Conservation (phyloP, 2,888 invertebrate genomes). For the Gymnosoma rotundatum region DNA sequence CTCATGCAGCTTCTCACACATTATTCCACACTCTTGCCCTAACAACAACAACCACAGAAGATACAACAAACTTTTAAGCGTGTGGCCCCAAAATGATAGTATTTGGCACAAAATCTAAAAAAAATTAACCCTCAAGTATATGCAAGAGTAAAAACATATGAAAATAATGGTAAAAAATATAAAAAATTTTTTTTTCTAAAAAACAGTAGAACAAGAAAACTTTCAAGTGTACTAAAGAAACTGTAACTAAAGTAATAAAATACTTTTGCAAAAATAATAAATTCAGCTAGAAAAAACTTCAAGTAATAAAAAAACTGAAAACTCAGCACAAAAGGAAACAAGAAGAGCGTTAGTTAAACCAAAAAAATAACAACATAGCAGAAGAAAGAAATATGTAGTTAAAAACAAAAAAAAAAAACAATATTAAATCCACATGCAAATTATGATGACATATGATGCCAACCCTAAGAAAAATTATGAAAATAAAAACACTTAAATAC, state of each 20-base stretch:
- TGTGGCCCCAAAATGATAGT: conserved; percentile 55
- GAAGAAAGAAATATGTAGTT: not conserved
- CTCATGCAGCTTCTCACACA: not conserved
- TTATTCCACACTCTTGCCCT: conserved; percentile 34
- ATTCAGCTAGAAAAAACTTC: conserved; percentile 44
- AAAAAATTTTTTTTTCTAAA: not conserved
- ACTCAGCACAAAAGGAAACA: conserved; percentile 39
- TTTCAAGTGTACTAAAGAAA: conserved; percentile 59
- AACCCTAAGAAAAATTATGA: conserved; percentile 52
- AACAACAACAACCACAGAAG: not conserved
- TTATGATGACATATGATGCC: conserved; percentile 71
- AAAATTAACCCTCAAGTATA: not conserved
- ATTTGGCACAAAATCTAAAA: conserved; percentile 51
- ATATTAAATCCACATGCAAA: conserved; percentile 53
- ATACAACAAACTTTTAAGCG: conserved; percentile 31
- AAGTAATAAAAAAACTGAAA: conserved; percentile 35
- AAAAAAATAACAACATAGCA: conserved; percentile 3
- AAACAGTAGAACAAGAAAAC: conserved; percentile 30
- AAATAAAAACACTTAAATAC: conserved; percentile 19
- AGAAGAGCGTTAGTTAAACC: not conserved
- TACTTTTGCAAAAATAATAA: conserved; percentile 64
- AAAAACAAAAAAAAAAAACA: conserved; percentile 8
- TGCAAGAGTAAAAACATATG: conserved; percentile 1
- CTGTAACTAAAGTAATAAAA: conserved; percentile 69
- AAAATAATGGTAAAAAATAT: conserved; percentile 21